Evolutionary conservation across 2,113 vertebrate species (phyloP).

Genomic region (Gnathonemus longibarbis): DNA sequence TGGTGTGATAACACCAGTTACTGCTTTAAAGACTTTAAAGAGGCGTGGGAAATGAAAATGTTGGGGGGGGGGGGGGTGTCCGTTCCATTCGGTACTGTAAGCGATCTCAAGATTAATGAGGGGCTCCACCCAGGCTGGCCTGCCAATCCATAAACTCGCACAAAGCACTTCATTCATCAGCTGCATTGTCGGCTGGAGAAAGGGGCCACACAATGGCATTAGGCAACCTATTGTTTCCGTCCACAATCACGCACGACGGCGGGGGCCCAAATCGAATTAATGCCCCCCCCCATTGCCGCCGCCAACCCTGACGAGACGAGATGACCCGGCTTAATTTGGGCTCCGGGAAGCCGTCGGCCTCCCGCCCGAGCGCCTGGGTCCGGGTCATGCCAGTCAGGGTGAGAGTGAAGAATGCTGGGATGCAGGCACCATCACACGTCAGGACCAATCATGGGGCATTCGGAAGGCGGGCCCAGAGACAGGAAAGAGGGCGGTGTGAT

Average conservation of each 20-base stretch:
- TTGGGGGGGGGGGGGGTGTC: background rate
- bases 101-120: slow-evolving; percentile 31
- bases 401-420: background rate
- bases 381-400: background rate
- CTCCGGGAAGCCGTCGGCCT: background rate
- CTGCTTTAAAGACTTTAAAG: background rate
- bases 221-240: slow-evolving; percentile 12
- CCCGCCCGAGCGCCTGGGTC: background rate
- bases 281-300: background rate
- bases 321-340: background rate
- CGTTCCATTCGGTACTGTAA: slow-evolving; percentile 12
- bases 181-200: slow-evolving; percentile 2
- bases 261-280: background rate
- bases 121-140: slow-evolving; percentile 10
- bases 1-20: background rate
- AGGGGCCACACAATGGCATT: background rate
- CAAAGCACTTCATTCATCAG: slow-evolving; percentile 20
- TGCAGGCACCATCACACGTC: slow-evolving; percentile 42
- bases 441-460: slow-evolving; percentile 49
- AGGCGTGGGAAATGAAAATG: slow-evolving; percentile 23
- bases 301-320: background rate
- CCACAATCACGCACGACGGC: background rate
- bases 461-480: background rate
- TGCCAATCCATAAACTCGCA: slow-evolving; percentile 24
- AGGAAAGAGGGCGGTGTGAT: background rate